phyloP scores from a whole-genome alignment of 2,888 invertebrate species.

The Drosophila hamatofila region DNA sequence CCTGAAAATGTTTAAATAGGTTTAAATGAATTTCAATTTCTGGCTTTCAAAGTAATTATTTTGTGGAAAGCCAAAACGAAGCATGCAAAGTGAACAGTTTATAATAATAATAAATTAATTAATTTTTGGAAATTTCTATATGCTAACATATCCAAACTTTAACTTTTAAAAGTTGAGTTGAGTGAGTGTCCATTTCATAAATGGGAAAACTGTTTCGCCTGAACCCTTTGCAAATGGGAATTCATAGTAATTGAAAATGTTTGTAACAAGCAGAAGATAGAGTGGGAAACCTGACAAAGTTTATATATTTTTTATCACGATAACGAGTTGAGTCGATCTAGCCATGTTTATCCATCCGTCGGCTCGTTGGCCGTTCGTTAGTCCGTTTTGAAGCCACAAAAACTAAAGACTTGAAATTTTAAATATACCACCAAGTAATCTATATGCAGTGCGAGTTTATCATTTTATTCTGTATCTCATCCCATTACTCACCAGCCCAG shows the following conservation, averaged over 20 bases:
- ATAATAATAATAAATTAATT: background rate
- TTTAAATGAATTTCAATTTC: conserved; percentile 11
- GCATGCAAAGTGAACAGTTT: background rate
- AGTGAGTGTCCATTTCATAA: background rate
- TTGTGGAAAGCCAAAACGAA: background rate
- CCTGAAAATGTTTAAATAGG: conserved; percentile 13
- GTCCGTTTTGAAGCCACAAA: too few species aligned
- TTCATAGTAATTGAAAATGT: background rate
- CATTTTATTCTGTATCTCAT: too few species aligned
- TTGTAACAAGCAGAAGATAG: background rate
- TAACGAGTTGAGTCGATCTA: too few species aligned
- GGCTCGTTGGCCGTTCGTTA: too few species aligned
- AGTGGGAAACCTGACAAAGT: too few species aligned
- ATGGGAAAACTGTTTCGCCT: background rate
- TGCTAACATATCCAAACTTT: too few species aligned
- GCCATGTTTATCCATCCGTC: too few species aligned
- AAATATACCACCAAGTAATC: too few species aligned
- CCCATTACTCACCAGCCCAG: too few species aligned
- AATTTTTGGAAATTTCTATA: background rate
- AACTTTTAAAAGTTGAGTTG: background rate
- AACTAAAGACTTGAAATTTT: too few species aligned
- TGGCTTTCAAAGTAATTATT: background rate
- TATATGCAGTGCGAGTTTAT: too few species aligned
- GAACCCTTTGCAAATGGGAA: background rate
- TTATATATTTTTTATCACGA: too few species aligned